Evolutionary conservation across 2,797 vertebrate species (phyloP), one percentile per base, ranked within the genome.

Genomic region (Hydrolagus colliei): DNA sequence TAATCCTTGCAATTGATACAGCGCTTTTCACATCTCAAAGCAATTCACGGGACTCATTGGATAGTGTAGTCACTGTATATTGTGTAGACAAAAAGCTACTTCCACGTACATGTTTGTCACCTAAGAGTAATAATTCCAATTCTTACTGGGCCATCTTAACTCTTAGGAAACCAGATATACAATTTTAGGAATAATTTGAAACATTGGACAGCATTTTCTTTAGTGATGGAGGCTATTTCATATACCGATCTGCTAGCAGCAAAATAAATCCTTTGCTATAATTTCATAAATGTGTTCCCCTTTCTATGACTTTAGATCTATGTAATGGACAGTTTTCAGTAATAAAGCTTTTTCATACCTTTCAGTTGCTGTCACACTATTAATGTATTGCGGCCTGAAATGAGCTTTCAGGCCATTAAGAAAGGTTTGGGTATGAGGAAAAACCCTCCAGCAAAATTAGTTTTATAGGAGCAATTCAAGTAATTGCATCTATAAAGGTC

Each of bases 231-330:
- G 65, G 13, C 20, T 16, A 82, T 68, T 82, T 82, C 16, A 68
- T 5, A 65, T 27, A 8, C 1, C 20, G 11, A 77, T 77, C 3
- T 52, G 18, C 10, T 18, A 0, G 5, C 11, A 16, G 22, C 32
- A 67, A 67, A 16, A 16, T 22, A 79, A 78, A 27, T 6, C 61
- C 27, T 82, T 68, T 68, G 79, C 22, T 80, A 27, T 32, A 65
- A 67, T 63, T 67, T 80, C 22, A 80, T 22, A 80, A 67, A 27
- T 62, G 61, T 80, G 62, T 80, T 76, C 74, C 78, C 59, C 7
- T 6, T 67, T 80, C 9, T 52, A 52, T 52, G 41, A 52, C 41
- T 52, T 76, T 13, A 80, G 32, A 22, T 65, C 62, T 0, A 67
- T 80, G 13, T 80, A 80, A 80, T 18, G 0, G 61, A 65, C 8